Conservation (phyloP, 2,888 invertebrate genomes). For the Coleophora flavipennella region DNA sequence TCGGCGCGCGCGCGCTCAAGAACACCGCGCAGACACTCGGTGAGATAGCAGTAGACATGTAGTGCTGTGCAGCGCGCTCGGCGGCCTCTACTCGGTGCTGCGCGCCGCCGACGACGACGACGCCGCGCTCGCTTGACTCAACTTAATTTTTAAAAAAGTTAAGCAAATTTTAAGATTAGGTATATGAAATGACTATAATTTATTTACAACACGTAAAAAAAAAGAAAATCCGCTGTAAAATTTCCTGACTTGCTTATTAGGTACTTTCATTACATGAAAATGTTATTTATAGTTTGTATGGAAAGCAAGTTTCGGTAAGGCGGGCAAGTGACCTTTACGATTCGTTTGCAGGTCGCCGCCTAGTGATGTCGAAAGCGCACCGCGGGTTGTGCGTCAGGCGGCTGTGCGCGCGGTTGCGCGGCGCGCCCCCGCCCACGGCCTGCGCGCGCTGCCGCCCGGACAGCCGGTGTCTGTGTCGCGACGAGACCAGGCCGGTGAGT, state of each 20-base stretch:
- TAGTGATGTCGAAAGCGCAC: slow-evolving; percentile 31
- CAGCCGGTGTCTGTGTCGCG: slow-evolving; percentile 35
- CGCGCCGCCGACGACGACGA: background rate
- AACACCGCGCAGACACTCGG: slow-evolving; percentile 78
- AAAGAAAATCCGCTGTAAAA: no score
- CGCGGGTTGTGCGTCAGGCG: slow-evolving; percentile 45
- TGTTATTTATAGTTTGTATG: no score
- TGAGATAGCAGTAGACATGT: slow-evolving; percentile 44
- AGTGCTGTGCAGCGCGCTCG: no score
- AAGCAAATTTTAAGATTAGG: no score
- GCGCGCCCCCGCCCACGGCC: slow-evolving; percentile 6
- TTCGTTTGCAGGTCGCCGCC: slow-evolving; percentile 33
- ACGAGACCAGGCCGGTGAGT: slow-evolving; percentile 26
- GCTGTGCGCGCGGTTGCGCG: slow-evolving; percentile 38
- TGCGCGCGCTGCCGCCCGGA: slow-evolving; percentile 1
- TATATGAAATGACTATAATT: no score
- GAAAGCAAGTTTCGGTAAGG: no score
- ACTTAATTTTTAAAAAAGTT: no score
- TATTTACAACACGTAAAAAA: no score
- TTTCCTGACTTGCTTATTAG: no score
- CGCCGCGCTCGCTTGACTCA: no score
- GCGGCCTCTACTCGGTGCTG: background rate
- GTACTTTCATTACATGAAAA: no score
- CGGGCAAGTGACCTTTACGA: no score
- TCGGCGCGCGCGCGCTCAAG: slow-evolving; percentile 80